Conservation (phyloP, 2,113 vertebrate genomes). For the Parus major region DNA sequence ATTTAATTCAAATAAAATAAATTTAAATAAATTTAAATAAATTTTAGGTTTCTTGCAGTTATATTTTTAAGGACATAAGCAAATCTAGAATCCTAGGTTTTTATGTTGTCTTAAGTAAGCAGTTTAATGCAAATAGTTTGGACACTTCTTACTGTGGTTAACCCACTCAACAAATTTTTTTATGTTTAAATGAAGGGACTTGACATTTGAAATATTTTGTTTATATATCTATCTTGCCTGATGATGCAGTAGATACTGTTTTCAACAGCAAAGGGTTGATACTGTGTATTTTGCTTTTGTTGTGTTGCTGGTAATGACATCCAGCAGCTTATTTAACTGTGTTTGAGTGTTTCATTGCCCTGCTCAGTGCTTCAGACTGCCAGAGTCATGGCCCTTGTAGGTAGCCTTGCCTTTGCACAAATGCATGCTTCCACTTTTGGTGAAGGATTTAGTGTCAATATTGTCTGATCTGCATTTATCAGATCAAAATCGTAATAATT, state of each 20-base stretch:
- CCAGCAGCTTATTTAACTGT: not conserved
- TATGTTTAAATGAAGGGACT: not conserved
- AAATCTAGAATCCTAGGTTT: not conserved
- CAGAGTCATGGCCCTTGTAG: not conserved
- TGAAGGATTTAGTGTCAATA: not conserved
- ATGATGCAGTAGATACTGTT: not conserved
- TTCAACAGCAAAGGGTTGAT: not conserved
- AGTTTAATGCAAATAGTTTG: not conserved
- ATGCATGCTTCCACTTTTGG: not conserved
- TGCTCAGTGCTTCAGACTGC: not conserved
- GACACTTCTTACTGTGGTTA: not conserved
- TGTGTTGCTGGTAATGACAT: not conserved
- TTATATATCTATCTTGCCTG: not conserved
- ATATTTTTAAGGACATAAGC: not conserved
- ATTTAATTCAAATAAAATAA: not conserved
- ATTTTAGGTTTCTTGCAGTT: not conserved
- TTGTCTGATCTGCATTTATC: not conserved
- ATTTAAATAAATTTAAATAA: not conserved
- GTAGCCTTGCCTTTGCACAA: not conserved
- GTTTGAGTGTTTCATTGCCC: not conserved
- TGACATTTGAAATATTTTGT: not conserved
- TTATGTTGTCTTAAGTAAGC: not conserved
- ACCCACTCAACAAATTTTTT: not conserved
- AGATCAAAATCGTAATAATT: not conserved
- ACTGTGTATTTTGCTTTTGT: not conserved